phyloP scores from a whole-genome alignment of 2,888 invertebrate genomes.

The Caenorhabditis sp. region DNA sequence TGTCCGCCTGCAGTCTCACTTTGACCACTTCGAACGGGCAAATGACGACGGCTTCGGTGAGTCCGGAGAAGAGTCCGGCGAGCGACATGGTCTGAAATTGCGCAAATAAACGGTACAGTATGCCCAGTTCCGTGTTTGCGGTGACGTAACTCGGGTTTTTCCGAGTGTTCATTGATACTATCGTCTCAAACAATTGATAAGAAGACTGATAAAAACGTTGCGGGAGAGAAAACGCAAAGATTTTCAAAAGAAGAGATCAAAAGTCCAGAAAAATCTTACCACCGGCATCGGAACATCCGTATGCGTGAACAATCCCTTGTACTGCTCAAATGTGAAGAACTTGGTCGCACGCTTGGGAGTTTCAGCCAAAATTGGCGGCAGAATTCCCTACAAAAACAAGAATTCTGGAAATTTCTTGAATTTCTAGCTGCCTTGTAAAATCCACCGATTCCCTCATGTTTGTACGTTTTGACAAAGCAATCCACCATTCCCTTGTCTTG shows the following conservation, averaged over 20 bases:
- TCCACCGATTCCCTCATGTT: constrained; percentile 84
- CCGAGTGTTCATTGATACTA: constrained; percentile 5
- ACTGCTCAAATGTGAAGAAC: constrained; percentile 94
- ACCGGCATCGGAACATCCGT: constrained; percentile 64
- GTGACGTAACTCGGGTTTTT: background rate
- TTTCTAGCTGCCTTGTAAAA: constrained; percentile 66
- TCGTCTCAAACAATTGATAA: background rate
- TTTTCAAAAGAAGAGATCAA: constrained; percentile 17
- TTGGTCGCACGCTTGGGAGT: constrained; percentile 95
- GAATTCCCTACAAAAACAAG: constrained; percentile 94
- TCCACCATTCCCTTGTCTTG: constrained; percentile 85
- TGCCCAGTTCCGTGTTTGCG: too few relatives aligned
- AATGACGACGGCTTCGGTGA: constrained; percentile 91
- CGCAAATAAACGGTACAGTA: too few relatives aligned
- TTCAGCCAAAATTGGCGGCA: constrained; percentile 93
- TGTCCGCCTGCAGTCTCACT: constrained; percentile 82
- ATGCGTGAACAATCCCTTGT: constrained; percentile 89
- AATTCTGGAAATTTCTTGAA: background rate
- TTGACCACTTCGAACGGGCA: constrained; percentile 97
- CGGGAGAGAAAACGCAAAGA: constrained; percentile 2
- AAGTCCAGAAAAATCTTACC: constrained; percentile 33
- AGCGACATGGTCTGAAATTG: constrained; percentile 84
- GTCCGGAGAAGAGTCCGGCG: constrained; percentile 89
- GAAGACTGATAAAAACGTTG: constrained; percentile 1
- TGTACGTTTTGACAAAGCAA: constrained; percentile 91